Evolutionary conservation across 2,113 vertebrate species (phyloP), one percentile per base, ranked within the genome.

Genomic region (Nipponia nippon): DNA sequence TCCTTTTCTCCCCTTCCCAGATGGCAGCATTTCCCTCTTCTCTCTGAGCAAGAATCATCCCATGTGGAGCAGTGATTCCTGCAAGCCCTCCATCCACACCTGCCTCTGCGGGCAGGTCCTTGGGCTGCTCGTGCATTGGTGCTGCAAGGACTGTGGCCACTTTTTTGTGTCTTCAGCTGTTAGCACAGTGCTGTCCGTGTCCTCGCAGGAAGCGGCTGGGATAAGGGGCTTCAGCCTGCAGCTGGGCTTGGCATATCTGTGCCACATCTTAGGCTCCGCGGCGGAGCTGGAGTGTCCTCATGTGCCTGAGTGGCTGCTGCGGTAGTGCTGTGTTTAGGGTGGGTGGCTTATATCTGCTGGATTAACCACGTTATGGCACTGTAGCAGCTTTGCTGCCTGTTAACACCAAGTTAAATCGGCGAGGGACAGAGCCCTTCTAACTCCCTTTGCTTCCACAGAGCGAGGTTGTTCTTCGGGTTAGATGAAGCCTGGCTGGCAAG

Each of bases 111-210:
- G 22, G 30, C 63, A 71, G 29, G 46, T 78, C 65, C 59, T 76
- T 2, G 0, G 30, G 26, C 19, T 53, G 49, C 23, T 65, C 3
- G 1, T 29, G 9, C 58, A 22, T 21, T 11, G 5, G 16, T 9
- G 34, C 34, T 38, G 46, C 34, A 5, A 2, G 36, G 30, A 10
- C 22, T 13, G 1, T 1, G 5, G 42, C 17, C 10, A 1, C 30
- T 40, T 13, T n/a, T 79, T 44, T 36, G 11, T 59, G 38, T 30
- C 29, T 38, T 7, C 71, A 63, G 42, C 16, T 70, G 16, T 6
- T 32, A 6, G 15, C 23, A 3, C n/a, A 40, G 73, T 7, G 6
- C 36, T 38, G 34, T 8, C 36, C 32, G 0, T 2, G 6, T 12
- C 34, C 86, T 58, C 0, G 0, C 29, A 42, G 49, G 49, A 56